These are phyloP conservation scores for Quadroppia sp. DNA, from an alignment of 2,888 invertebrate genomes.

Conservation along the genomic window DNA sequence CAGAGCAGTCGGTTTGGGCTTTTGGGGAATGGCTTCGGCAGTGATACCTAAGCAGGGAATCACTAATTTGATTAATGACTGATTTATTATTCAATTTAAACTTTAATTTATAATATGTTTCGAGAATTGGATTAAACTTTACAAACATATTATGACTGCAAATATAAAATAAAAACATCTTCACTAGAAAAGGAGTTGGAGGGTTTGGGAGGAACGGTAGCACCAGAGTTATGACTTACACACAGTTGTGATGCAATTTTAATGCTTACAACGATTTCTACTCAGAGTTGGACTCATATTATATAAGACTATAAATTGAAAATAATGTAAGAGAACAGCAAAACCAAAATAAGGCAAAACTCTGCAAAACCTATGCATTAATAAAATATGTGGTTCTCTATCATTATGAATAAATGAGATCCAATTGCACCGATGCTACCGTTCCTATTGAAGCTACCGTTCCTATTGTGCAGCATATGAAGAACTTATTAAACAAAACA, in stretches of 20 bases:
- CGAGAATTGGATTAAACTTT: slow-evolving; percentile 24
- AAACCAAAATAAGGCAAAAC: slow-evolving; percentile 24
- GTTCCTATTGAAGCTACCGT: background rate
- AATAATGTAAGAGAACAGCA: slow-evolving; percentile 34
- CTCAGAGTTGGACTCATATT: slow-evolving; percentile 33
- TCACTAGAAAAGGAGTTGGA: slow-evolving; percentile 13
- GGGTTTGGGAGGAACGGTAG: background rate
- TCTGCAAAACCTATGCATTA: slow-evolving; percentile 31
- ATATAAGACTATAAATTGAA: slow-evolving; percentile 36
- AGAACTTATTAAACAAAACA: slow-evolving; percentile 20
- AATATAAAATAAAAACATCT: too few species aligned
- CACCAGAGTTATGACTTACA: slow-evolving; percentile 27
- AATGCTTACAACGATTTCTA: slow-evolving; percentile 35
- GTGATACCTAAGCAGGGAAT: slow-evolving; percentile 19
- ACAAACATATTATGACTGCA: slow-evolving; percentile 1
- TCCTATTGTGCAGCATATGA: background rate
- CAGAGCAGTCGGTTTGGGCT: too few species aligned
- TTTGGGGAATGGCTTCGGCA: background rate
- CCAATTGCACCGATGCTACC: background rate
- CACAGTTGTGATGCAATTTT: slow-evolving; percentile 33
- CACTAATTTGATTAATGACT: slow-evolving; percentile 29
- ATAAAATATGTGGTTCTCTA: slow-evolving; percentile 37
- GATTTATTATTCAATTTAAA: slow-evolving; percentile 27
- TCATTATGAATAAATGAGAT: slow-evolving; percentile 39
- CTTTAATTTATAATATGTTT: slow-evolving; percentile 34